phyloP scores from a whole-genome alignment of 1,140 invertebrate species.

The Microvelia longipes region DNA sequence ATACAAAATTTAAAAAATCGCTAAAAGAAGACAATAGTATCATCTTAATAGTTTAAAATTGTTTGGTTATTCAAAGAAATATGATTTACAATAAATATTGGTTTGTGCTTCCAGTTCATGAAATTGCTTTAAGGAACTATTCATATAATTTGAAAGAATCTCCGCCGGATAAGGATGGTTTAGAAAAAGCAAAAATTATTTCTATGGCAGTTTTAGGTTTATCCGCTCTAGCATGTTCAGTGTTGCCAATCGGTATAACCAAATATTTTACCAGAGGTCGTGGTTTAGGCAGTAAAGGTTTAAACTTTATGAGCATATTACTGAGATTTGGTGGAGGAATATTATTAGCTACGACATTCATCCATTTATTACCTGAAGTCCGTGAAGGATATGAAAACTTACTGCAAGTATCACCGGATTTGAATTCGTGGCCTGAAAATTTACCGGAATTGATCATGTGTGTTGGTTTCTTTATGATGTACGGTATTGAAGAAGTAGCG shows the following conservation, averaged over 20 bases:
- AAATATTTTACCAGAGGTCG: neutral
- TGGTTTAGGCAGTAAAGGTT: neutral
- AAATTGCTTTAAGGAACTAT: neutral
- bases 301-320: neutral
- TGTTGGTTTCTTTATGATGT: conserved; percentile 40
- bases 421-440: conserved; percentile 26
- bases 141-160: neutral
- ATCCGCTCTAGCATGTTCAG: neutral
- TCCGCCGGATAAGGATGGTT: neutral
- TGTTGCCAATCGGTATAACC: neutral
- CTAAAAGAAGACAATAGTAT: too few relatives aligned
- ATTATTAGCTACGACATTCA: conserved; percentile 72
- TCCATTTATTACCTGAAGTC: conserved; percentile 81
- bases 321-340: conserved; percentile 69
- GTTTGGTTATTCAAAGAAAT: too few relatives aligned
- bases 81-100: neutral
- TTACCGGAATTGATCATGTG: conserved; percentile 37
- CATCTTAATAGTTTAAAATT: too few relatives aligned
- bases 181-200: neutral
- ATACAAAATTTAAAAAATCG: too few relatives aligned
- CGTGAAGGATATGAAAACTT: conserved; percentile 34
- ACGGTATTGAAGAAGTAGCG: conserved; percentile 37
- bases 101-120: neutral
- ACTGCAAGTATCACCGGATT: neutral
- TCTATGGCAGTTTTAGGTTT: neutral